Conservation (phyloP, 2,113 vertebrate species). For the Thomomys bottae region DNA sequence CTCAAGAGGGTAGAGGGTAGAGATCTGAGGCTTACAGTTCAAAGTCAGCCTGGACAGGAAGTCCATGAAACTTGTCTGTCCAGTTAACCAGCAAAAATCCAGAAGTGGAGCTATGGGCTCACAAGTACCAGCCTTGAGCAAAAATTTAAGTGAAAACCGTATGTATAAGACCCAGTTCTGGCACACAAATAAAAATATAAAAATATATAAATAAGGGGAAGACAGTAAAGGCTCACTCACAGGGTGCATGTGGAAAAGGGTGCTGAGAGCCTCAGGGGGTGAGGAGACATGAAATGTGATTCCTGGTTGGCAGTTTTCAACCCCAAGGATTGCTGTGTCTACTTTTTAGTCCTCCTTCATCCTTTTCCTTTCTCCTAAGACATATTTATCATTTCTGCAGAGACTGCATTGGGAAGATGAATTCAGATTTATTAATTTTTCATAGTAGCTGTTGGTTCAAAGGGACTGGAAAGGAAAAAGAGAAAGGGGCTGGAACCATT, state of each 20-base stretch:
- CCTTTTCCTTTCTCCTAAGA: neutral
- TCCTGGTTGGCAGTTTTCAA: neutral
- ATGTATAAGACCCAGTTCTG: neutral
- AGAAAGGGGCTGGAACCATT: neutral
- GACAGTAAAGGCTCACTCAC: neutral
- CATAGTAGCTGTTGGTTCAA: conserved; percentile 6
- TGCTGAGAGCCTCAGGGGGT: neutral
- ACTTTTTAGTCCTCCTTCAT: conserved; percentile 43
- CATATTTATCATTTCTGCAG: conserved; percentile 50
- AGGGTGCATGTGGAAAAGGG: neutral
- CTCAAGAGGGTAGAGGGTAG: no score
- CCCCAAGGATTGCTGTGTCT: neutral
- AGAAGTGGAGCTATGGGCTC: no score
- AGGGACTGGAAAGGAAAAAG: neutral
- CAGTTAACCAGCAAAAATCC: no score
- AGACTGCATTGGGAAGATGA: neutral
- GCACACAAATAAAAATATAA: neutral
- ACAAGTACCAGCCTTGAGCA: no score
- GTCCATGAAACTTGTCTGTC: no score
- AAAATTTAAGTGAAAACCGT: no score
- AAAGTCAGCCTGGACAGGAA: neutral
- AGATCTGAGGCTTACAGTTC: neutral
- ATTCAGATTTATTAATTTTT: conserved; percentile 41
- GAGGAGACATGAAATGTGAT: neutral
- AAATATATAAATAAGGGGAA: neutral